Conservation (phyloP, 2,888 invertebrate genomes). For the Dysmachus trigonus region DNA sequence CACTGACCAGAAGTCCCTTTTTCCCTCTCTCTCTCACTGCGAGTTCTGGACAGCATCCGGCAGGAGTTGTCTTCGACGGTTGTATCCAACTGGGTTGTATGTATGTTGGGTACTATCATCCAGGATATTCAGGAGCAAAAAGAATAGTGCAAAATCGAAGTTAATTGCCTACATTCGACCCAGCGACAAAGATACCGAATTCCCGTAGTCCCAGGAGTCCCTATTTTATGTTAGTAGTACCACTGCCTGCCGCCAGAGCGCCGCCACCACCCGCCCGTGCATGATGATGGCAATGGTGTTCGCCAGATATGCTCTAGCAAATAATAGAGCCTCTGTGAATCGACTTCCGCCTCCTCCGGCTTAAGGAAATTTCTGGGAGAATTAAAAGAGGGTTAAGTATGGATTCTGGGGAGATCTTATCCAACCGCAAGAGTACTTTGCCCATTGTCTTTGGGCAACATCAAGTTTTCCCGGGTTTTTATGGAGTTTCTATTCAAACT, state of each 20-base stretch:
- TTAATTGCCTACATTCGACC: conserved; percentile 5
- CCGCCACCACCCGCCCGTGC: not conserved
- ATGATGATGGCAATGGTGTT: not conserved
- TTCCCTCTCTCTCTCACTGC: too few relatives aligned
- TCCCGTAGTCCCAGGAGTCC: not conserved
- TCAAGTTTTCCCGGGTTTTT: not conserved
- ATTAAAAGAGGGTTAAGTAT: conserved; percentile 10
- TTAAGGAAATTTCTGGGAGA: not conserved
- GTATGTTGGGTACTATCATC: too few relatives aligned
- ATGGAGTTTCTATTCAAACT: conserved; percentile 6
- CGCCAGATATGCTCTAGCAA: not conserved
- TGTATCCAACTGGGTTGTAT: not conserved
- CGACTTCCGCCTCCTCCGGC: not conserved
- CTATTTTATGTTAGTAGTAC: not conserved
- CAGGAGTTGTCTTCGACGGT: not conserved
- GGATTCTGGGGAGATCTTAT: not conserved
- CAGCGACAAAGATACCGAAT: not conserved
- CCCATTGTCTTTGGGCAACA: conserved; percentile 17
- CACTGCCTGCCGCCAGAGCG: not conserved
- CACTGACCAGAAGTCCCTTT: not conserved
- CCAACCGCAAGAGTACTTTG: not conserved
- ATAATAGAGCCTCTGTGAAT: not conserved
- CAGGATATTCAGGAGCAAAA: not conserved
- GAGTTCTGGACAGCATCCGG: not conserved
- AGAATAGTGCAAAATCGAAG: conserved; percentile 6